These are phyloP conservation scores for Icerya purchasi DNA, from an alignment of 2,888 invertebrate species.

Conservation along the genomic window DNA sequence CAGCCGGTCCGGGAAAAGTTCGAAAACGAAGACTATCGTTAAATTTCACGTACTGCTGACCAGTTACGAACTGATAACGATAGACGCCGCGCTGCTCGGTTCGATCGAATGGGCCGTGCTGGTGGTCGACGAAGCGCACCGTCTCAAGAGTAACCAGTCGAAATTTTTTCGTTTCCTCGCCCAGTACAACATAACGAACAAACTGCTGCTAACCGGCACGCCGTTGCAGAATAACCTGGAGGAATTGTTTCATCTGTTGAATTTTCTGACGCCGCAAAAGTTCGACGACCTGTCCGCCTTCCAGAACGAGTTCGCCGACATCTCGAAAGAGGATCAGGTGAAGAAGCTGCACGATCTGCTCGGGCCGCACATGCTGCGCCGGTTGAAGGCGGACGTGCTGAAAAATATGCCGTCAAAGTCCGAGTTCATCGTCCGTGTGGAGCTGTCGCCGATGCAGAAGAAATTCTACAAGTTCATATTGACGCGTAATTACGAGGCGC, in stretches of 20 bases:
- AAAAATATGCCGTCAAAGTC: conserved; percentile 99
- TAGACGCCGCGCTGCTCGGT: conserved; percentile 86
- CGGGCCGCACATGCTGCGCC: conserved; percentile 94
- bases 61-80: conserved; percentile 90
- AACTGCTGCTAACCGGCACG: conserved; percentile 88
- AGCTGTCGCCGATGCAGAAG: conserved; percentile 94
- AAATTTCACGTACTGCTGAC: conserved; percentile 97
- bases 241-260: conserved; percentile 93
- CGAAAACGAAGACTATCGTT: conserved; percentile 51
- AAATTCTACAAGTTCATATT: conserved; percentile 98
- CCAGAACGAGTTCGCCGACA: conserved; percentile 95
- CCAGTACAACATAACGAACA: conserved; percentile 81
- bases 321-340: conserved; percentile 97
- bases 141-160: conserved; percentile 96
- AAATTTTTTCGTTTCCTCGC: conserved; percentile 88
- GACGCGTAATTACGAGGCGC: conserved; percentile 91
- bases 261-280: conserved; percentile 88
- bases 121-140: conserved; percentile 97
- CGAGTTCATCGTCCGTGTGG: conserved; percentile 96
- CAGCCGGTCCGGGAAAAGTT: conserved; percentile 36
- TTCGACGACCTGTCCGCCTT: conserved; percentile 86
- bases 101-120: conserved; percentile 97
- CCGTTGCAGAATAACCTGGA: conserved; percentile 98
- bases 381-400: conserved; percentile 93
- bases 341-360: conserved; percentile 94